Conservation (phyloP, 1,140 invertebrate genomes). For the Agrilus planipennis region DNA sequence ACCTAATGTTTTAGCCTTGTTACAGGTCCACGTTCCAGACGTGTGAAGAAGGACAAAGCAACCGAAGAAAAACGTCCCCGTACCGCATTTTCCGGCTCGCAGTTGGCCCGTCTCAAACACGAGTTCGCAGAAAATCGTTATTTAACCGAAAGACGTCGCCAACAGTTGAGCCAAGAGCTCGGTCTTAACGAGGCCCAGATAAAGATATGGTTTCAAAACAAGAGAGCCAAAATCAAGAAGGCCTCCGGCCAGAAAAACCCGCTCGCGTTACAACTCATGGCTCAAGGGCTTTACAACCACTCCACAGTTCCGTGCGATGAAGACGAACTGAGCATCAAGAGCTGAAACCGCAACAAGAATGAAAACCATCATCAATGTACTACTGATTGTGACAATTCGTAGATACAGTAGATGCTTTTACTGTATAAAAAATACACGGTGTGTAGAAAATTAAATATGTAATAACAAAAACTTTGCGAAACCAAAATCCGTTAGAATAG, state of each 20-base stretch:
- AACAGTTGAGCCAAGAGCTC: constrained; percentile 74
- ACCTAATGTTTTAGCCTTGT: too few species aligned
- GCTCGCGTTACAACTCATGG: constrained; percentile 78
- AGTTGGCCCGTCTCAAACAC: constrained; percentile 79
- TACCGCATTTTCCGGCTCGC: constrained; percentile 94
- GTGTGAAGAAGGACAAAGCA: constrained; percentile 47
- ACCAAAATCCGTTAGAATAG: too few species aligned
- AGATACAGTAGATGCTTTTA: too few species aligned
- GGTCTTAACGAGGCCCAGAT: constrained; percentile 90
- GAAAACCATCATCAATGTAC: too few species aligned
- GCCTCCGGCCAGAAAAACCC: constrained; percentile 70
- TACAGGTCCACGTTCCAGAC: constrained; percentile 79
- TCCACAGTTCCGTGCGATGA: constrained; percentile 66
- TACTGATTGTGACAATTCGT: too few species aligned
- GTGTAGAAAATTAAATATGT: too few species aligned
- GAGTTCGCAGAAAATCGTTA: constrained; percentile 89
- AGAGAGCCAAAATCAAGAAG: constrained; percentile 91
- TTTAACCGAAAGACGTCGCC: constrained; percentile 77
- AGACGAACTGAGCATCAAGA: constrained; percentile 44
- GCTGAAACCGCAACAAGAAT: constrained; percentile 24
- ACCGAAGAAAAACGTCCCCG: constrained; percentile 88
- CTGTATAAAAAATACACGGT: too few species aligned
- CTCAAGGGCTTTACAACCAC: constrained; percentile 84
- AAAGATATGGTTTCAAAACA: constrained; percentile 95
- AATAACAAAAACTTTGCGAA: too few species aligned